phyloP scores from a whole-genome alignment of 1,140 invertebrate species.

The Telenomus remus region DNA sequence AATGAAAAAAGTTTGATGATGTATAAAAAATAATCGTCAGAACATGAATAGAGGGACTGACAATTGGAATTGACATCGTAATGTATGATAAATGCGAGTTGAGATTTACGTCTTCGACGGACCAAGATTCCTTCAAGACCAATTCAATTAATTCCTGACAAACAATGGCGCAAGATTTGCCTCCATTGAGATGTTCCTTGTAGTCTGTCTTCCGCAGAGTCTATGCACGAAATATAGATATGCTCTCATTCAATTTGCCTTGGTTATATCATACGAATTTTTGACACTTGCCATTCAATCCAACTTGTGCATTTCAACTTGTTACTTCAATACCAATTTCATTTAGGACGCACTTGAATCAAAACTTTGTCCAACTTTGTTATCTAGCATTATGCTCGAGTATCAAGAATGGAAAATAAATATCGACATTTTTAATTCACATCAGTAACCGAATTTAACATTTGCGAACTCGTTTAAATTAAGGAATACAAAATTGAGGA shows the following conservation, averaged over 20 bases:
- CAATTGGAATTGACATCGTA: slow-evolving; percentile 32
- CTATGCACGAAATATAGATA: slow-evolving; percentile 12
- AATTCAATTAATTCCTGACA: slow-evolving; percentile 52
- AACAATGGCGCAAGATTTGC: slow-evolving; percentile 39
- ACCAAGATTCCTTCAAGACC: slow-evolving; percentile 46
- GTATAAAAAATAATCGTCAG: slow-evolving; percentile 22
- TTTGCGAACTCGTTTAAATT: too few relatives aligned
- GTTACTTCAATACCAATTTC: too few relatives aligned
- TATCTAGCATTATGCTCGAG: too few relatives aligned
- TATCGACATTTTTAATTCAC: too few relatives aligned
- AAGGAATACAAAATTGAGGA: not conserved
- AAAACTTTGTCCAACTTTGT: too few relatives aligned
- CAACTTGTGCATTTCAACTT: too few relatives aligned
- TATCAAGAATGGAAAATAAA: too few relatives aligned
- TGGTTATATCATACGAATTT: not conserved
- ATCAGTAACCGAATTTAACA: too few relatives aligned
- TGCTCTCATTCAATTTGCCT: slow-evolving; percentile 2
- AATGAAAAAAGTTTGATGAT: slow-evolving; percentile 7
- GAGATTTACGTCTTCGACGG: slow-evolving; percentile 35
- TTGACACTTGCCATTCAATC: too few relatives aligned
- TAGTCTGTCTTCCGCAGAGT: slow-evolving; percentile 25
- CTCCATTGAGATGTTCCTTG: slow-evolving; percentile 13
- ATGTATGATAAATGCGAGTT: slow-evolving; percentile 33
- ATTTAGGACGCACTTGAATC: too few relatives aligned
- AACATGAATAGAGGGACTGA: too few relatives aligned